Base-by-base conservation (phyloP, 2,888 invertebrate species). In the Microplitis manilae region DNA sequence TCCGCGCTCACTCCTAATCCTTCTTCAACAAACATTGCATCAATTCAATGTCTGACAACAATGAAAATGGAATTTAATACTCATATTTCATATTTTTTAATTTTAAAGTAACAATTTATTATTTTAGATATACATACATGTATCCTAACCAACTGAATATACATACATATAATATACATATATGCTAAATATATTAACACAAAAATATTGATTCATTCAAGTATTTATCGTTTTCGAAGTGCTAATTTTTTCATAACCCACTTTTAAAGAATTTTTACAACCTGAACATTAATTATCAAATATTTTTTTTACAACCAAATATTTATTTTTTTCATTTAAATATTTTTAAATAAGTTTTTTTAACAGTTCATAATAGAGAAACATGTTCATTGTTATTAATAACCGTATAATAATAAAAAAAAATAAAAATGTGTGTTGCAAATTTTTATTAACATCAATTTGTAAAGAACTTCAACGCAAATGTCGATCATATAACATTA, bases 21-120 rank as follows among this genome's bases (percentile, higher is more conserved):
- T 65, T 65, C 71, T 67, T 71, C 15, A 41, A 60, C 67, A 67
- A 76, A 76, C 76, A 71, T 71, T 67, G 71, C 39, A 65, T 76
- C 65, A 59, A 76, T 76, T 76, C 17, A 64, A 71, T 72, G 30
- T 50, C 64, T 68, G 13, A 13, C 59, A 76, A 76, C 72, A 76
- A 76, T 76, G 72, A 72, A 40, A 61, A 72, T 67, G 50, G 9
- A 72, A 76, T 76, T 67, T 65, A 61, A 65, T 60, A 76, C 41
- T 72, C 61, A 72, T 72, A 68, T 72, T 72, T 76, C 50, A 68
- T 40, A 64, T 65, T 38, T 76, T 67, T 70, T 59, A 5, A 39
- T 17, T 65, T 15, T 38, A 8, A 62, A 38, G 9, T 15, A 61
- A 38, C 15, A 13, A 70, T 20, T 30, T 50, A 60, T 8, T 13